Evolutionary conservation across 2,113 vertebrate species (phyloP).

Genomic region (Hippocampus barbouri): DNA sequence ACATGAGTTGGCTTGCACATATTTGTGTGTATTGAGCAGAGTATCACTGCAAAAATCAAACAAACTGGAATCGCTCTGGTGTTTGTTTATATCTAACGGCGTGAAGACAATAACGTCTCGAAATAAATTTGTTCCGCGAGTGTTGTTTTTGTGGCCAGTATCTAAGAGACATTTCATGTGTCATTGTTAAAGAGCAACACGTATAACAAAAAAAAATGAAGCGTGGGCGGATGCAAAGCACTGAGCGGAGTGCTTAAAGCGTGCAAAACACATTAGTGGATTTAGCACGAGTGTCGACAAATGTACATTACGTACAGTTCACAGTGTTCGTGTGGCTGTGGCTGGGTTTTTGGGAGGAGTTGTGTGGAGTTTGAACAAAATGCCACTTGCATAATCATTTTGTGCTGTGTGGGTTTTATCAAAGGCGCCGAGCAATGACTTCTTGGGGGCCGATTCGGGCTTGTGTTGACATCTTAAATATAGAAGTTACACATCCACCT

Average conservation of each 20-base stretch:
- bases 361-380: not conserved
- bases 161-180: not conserved
- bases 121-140: slow-evolving; percentile 7
- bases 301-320: slow-evolving; percentile 1
- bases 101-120: not conserved
- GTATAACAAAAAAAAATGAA: not conserved
- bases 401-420: not conserved
- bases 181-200: not conserved
- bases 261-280: slow-evolving; percentile 16
- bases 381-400: slow-evolving; percentile 3
- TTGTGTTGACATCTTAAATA: not conserved
- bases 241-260: slow-evolving; percentile 1
- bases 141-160: slow-evolving; percentile 1
- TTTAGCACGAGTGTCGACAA: slow-evolving; percentile 14
- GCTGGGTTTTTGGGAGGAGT: not conserved
- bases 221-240: not conserved
- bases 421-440: not conserved
- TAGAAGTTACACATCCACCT: not conserved
- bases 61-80: not conserved
- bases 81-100: not conserved
- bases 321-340: not conserved
- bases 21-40: not conserved
- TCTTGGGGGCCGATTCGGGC: not conserved
- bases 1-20: not conserved
- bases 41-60: not conserved